Base-by-base conservation (phyloP, 1,140 invertebrate species). In the Bombus ignitus region DNA sequence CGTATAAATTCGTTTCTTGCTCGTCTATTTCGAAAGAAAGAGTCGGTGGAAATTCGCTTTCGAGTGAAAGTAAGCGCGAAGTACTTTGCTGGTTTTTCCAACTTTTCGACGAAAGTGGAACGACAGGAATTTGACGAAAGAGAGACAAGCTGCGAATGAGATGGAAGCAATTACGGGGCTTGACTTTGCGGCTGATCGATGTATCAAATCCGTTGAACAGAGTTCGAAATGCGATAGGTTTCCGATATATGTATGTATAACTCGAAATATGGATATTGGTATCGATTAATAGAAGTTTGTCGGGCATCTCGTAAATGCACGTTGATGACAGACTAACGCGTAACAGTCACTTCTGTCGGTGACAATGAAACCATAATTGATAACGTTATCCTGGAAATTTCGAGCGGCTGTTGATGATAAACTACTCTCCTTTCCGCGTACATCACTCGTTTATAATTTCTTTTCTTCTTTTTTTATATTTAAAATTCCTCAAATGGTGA, bases 281-380 rank as follows among this genome's bases (percentile, higher is more conserved):
- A 35, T 66, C 76, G 22, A 8, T 65, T 47, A 62, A 75, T 59
- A 66, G 32, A 75, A 83, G 22, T 70, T 57, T 25, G 28, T 32
- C 32, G 15, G 28, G 35, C 2, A 37, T 22, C 44, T 6, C 12
- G n/a, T n/a, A 66, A 71, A 71, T 22, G 39, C 37, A 42, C 39
- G 42, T 84, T 44, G 76, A 47, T 47, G 47, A n/a, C 53, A 47
- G 37, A 79, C 65, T 59, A 53, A 53, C 73, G 37, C 28, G 15
- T 53, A 76, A 83, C 32, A 25, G n/a, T 39, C 22, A 59, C 32
- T 44, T 70, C 44, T 70, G 74, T 59, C 74, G 25, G 4, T 65
- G 75, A 72, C 71, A 72, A 85, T 73, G 80, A 72, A 80, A 37
- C 53, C 68, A 28, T 62, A 85, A 85, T 80, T 73, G 75, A 72